These are phyloP conservation scores for Pandion haliaetus DNA, from an alignment of 2,113 vertebrate species.

Conservation along the genomic window DNA sequence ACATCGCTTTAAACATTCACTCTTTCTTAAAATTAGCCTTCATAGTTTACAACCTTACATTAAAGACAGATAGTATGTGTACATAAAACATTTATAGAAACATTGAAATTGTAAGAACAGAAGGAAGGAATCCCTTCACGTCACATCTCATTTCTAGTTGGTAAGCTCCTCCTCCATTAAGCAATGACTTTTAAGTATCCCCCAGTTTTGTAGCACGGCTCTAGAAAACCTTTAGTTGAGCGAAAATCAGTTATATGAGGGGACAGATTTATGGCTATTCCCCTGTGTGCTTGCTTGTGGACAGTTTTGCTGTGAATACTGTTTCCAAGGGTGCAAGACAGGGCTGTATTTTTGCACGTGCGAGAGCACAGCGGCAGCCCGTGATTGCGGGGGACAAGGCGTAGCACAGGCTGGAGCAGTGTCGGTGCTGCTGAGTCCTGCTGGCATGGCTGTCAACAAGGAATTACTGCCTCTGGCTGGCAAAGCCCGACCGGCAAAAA, in stretches of 20 bases:
- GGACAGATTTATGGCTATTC: not conserved
- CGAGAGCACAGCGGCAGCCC: rapidly evolving
- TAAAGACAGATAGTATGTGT: not conserved
- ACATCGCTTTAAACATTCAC: not conserved
- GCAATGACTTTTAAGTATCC: not conserved
- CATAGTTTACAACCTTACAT: not conserved
- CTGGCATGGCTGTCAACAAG: not conserved
- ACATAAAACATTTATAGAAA: not conserved
- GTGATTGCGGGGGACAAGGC: rapidly evolving
- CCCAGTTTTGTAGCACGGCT: not conserved
- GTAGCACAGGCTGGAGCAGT: rapidly evolving
- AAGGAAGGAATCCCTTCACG: not conserved
- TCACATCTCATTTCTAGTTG: not conserved
- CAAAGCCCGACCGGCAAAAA: not conserved
- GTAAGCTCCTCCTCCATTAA: not conserved
- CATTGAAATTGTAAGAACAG: not conserved
- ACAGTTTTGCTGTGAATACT: not conserved
- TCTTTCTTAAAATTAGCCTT: not conserved
- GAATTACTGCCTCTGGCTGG: not conserved
- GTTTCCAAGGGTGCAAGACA: not conserved
- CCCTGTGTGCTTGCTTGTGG: not conserved
- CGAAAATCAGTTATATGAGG: not conserved
- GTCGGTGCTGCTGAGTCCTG: not conserved
- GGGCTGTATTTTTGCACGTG: not conserved
- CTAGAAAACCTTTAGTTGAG: not conserved